Conservation (phyloP, 2,888 invertebrate species). For the Osedax frankpressi region DNA sequence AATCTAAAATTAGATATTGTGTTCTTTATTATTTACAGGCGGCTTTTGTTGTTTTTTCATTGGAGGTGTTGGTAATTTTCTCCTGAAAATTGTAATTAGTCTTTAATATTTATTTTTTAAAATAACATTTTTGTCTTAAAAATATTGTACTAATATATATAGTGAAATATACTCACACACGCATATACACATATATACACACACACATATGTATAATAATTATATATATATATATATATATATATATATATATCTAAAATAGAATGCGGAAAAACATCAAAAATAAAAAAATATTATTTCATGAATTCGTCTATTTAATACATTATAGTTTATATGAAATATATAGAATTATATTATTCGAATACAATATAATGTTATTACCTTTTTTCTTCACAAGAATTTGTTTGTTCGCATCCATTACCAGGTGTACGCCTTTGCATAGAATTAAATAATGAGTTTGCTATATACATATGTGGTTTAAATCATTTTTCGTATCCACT, state of each 20-base stretch:
- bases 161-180: background rate
- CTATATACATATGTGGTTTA: background rate
- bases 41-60: no score
- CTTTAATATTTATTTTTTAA: no score
- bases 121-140: background rate
- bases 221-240: conserved; percentile 12
- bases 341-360: background rate
- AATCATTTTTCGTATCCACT: background rate
- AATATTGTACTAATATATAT: background rate
- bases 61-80: background rate
- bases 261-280: background rate
- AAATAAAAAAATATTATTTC: background rate
- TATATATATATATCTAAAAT: background rate
- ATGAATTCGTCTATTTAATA: background rate
- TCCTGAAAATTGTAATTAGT: background rate
- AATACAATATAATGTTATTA: background rate
- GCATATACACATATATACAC: background rate
- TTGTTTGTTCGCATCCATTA: background rate
- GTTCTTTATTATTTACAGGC: no score
- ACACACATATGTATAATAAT: background rate
- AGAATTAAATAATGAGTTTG: background rate
- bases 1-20: no score
- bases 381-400: background rate
- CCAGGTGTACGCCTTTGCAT: background rate
- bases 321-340: background rate